Conservation (phyloP, 1,140 invertebrate genomes). For the Lasioglossum baleicum region DNA sequence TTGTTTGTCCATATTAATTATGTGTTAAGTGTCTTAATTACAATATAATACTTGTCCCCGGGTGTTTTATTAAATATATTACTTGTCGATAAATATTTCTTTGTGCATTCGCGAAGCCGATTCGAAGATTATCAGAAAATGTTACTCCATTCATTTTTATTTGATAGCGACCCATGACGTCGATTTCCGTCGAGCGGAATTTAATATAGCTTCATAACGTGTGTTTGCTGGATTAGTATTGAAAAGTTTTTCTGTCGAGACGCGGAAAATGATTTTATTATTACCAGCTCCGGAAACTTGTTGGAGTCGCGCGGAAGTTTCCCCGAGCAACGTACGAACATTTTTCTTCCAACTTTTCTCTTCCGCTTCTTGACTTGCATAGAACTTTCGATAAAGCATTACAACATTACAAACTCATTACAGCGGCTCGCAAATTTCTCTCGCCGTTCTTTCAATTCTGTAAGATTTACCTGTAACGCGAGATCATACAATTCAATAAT, state of each 20-base stretch:
- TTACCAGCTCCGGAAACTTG: slow-evolving; percentile 21
- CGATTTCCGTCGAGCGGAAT: neutral
- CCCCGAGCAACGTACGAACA: slow-evolving; percentile 3
- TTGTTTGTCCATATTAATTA: no score
- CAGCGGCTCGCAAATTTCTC: neutral
- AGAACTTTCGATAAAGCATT: slow-evolving; percentile 2
- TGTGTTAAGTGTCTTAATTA: no score
- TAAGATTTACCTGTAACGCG: neutral
- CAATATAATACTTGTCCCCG: no score
- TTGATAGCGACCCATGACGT: neutral
- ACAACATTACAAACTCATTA: neutral
- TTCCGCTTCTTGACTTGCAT: neutral
- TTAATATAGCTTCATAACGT: neutral
- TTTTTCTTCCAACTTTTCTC: slow-evolving; percentile 4
- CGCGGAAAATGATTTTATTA: slow-evolving; percentile 28
- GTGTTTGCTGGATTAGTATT: slow-evolving; percentile 4
- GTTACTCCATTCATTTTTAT: neutral
- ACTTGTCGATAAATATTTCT: no score
- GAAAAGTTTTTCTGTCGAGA: slow-evolving; percentile 3
- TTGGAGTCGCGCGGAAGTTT: slow-evolving; percentile 16
- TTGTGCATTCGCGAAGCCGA: no score
- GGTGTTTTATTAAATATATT: neutral
- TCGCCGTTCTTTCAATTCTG: neutral
- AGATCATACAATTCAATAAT: neutral
- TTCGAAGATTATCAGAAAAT: no score